phyloP scores from a whole-genome alignment of 2,797 vertebrate genomes.

The Pangasius larnaudii region DNA sequence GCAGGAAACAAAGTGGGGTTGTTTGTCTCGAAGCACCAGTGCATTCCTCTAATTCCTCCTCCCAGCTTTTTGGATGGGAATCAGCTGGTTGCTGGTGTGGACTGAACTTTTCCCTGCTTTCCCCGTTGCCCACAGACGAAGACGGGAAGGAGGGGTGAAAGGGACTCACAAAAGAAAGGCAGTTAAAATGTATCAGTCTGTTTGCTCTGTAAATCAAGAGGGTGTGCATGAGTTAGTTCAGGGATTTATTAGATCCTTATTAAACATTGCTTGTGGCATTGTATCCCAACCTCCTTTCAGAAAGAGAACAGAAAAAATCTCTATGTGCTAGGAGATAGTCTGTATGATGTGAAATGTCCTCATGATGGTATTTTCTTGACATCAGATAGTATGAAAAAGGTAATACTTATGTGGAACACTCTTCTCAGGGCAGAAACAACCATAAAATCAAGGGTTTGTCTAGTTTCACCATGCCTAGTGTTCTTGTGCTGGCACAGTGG shows the following conservation, averaged over 20 bases:
- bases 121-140: constrained; percentile 37
- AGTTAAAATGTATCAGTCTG: neutral
- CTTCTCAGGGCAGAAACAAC: neutral
- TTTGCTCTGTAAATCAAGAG: constrained; percentile 14
- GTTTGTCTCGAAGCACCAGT: constrained; percentile 90
- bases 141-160: neutral
- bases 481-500: neutral
- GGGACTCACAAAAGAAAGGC: constrained; percentile 19
- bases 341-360: neutral
- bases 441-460: neutral
- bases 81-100: constrained; percentile 92
- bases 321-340: neutral
- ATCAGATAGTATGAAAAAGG: neutral
- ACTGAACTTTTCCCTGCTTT: constrained; percentile 81
- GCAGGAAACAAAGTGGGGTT: constrained; percentile 83
- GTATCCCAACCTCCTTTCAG: neutral
- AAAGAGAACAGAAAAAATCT: neutral
- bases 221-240: neutral
- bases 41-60: constrained; percentile 93
- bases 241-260: constrained; percentile 16
- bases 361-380: neutral
- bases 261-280: neutral
- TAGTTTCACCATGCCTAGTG: neutral
- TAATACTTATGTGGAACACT: neutral
- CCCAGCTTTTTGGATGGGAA: constrained; percentile 83